Evolutionary conservation across 2,888 invertebrate genomes (phyloP).

Genomic region (Lycia hirtaria): DNA sequence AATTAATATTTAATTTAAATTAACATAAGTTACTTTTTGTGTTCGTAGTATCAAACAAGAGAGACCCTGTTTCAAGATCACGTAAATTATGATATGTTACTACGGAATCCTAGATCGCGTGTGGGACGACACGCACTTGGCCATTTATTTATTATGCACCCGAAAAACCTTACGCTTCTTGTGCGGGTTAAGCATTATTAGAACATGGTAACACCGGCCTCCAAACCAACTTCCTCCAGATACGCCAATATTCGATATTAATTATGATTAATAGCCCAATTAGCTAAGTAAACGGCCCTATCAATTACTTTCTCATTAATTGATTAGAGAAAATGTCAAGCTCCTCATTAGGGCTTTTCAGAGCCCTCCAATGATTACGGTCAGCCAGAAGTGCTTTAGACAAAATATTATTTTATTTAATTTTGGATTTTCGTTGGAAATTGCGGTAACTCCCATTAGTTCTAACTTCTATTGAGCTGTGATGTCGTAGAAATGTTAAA

Average conservation of each 20-base stretch:
- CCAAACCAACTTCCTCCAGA: neutral
- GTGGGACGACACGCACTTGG: too few species aligned
- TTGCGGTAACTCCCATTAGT: too few species aligned
- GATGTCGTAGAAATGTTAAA: too few species aligned
- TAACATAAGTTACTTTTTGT: too few species aligned
- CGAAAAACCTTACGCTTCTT: too few species aligned
- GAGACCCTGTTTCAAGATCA: too few species aligned
- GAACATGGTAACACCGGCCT: neutral
- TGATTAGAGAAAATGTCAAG: conserved; percentile 17
- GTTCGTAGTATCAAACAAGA: too few species aligned
- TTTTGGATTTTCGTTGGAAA: neutral
- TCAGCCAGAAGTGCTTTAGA: neutral
- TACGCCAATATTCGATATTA: conserved; percentile 7
- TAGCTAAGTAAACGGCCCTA: conserved; percentile 16
- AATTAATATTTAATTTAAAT: too few species aligned
- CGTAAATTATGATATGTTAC: too few species aligned
- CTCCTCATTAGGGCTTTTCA: conserved; percentile 4
- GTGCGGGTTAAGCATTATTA: neutral
- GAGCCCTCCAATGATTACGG: neutral
- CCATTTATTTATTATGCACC: too few species aligned
- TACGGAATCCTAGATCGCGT: too few species aligned
- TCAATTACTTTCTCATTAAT: conserved; percentile 14
- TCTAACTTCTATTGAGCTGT: too few species aligned
- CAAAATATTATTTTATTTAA: neutral
- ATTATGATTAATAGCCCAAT: conserved; percentile 26